A percentile compares a stretch with the other conserved stretches of the same genome.
Evolutionary conservation across 2,113 vertebrate species (phyloP).

Genomic region (Lagenorhynchus albirostris): DNA sequence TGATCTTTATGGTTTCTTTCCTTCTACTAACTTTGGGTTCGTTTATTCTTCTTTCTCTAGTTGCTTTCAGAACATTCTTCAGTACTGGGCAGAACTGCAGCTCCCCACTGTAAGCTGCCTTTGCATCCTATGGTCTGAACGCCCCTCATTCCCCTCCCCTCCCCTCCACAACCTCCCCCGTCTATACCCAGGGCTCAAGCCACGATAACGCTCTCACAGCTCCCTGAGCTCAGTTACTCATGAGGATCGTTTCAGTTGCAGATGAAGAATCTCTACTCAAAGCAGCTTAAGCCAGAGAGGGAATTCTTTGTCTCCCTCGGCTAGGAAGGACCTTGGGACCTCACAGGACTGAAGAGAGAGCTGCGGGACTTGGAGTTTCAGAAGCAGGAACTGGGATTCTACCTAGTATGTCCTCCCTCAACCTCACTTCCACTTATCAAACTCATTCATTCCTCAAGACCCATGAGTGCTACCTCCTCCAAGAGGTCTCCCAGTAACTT

Average conservation of each 20-base stretch:
- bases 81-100: rapidly evolving
- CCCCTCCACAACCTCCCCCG: not conserved
- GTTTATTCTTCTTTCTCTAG: not conserved
- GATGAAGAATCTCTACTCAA: not conserved
- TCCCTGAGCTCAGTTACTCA: not conserved
- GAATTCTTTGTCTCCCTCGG: not conserved
- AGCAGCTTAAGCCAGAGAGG: not conserved
- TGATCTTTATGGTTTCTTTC: not conserved
- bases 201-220: not conserved
- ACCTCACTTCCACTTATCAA: not conserved
- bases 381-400: not conserved
- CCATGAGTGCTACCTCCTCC: not conserved
- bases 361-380: not conserved
- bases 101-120: not conserved
- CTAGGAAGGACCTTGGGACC: not conserved
- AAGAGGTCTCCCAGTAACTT: not conserved
- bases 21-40: no score
- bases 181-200: not conserved
- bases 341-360: not conserved
- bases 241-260: not conserved
- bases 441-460: not conserved
- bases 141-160: rapidly evolving
- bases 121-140: rapidly evolving
- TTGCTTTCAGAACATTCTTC: not conserved
- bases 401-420: not conserved